Percentiles rank a stretch among this genome's conserved stretches.
phyloP scores from a whole-genome alignment of 2,113 vertebrate genomes.

The Callospermophilus lateralis region DNA sequence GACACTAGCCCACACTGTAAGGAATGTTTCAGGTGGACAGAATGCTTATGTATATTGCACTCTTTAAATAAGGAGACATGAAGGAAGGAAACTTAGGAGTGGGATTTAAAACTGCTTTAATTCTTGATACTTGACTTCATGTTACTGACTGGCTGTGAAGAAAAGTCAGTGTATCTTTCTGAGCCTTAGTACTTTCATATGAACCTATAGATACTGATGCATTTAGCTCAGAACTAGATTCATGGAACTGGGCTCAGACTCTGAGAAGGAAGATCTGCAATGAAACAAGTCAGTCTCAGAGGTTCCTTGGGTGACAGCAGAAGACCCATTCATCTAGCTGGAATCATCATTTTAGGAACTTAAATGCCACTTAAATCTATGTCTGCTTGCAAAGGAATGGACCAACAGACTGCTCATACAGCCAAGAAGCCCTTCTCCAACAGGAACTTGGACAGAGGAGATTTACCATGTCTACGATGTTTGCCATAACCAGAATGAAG shows the following conservation, averaged over 20 bases:
- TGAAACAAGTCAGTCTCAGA: neutral
- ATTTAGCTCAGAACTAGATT: neutral
- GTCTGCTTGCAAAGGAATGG: neutral
- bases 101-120: neutral
- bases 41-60: accelerated
- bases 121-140: neutral
- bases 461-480: conserved; percentile 96
- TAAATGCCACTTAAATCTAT: neutral
- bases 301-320: neutral
- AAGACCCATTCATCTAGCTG: neutral
- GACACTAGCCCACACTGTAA: neutral
- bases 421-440: neutral
- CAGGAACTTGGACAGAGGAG: neutral
- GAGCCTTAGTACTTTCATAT: neutral
- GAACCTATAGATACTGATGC: neutral
- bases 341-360: neutral
- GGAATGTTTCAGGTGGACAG: neutral
- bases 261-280: neutral
- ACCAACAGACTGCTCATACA: neutral
- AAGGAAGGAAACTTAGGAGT: neutral
- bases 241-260: neutral
- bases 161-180: neutral
- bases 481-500: conserved; percentile 95
- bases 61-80: neutral
- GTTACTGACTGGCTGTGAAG: neutral